Evolutionary conservation across 2,113 vertebrate species (phyloP).

Genomic region (Glaucidium brasilianum): DNA sequence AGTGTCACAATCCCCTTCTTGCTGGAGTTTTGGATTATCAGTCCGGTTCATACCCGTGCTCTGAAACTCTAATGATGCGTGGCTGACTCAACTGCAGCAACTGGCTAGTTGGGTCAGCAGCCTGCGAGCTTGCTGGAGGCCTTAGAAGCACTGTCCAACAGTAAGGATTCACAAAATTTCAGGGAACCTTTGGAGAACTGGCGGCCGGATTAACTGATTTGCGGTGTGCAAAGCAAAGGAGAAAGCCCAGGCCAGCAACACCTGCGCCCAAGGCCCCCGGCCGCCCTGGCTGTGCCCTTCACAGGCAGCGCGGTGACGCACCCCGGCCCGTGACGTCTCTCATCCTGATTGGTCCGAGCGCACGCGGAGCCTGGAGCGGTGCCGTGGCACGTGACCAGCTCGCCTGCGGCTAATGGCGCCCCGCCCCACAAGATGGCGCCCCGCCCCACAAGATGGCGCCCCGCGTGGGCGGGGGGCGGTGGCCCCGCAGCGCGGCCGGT

Average conservation of each 20-base stretch:
- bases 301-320: no score
- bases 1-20: neutral
- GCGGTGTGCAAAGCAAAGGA: no score
- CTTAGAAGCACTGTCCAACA: neutral
- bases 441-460: neutral
- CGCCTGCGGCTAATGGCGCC: accelerated
- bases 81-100: neutral
- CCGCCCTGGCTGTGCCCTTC: neutral
- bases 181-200: neutral
- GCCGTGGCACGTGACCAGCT: neutral
- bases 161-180: neutral
- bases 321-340: neutral
- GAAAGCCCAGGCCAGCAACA: no score
- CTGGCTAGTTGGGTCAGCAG: accelerated
- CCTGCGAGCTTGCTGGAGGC: neutral
- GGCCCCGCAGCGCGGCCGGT: accelerated
- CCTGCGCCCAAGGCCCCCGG: no score
- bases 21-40: neutral
- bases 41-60: neutral
- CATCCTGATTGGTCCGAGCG: neutral
- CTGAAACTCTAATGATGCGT: neutral
- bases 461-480: no score
- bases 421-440: neutral
- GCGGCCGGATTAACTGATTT: accelerated
- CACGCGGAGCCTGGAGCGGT: neutral